These are phyloP conservation scores for Iphiclides podalirius DNA, from an alignment of 2,888 invertebrate genomes.

Conservation along the genomic window DNA sequence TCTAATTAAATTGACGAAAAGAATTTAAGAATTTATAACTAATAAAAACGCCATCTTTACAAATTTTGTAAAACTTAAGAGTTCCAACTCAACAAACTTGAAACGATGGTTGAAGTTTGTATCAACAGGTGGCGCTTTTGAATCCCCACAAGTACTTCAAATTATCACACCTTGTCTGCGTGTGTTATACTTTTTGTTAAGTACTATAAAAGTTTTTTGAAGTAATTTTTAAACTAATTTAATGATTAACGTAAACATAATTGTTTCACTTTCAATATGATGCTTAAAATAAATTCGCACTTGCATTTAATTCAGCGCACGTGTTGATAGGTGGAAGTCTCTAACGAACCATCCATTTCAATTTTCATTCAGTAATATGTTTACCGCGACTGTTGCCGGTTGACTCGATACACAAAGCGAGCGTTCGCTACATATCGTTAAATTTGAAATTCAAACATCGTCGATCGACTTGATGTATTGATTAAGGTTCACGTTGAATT, in stretches of 20 bases:
- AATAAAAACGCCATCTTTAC: too few species aligned
- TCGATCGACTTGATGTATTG: constrained; percentile 42
- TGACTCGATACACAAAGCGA: constrained; percentile 30
- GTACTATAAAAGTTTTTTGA: too few species aligned
- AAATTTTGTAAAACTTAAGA: too few species aligned
- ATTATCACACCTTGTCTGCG: too few species aligned
- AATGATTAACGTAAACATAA: not conserved
- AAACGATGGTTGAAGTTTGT: too few species aligned
- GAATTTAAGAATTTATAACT: too few species aligned
- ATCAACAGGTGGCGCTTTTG: too few species aligned
- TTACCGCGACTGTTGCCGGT: constrained; percentile 36
- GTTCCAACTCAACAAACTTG: too few species aligned
- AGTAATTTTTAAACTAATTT: too few species aligned
- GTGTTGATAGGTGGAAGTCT: constrained; percentile 1
- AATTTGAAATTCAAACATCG: constrained; percentile 36
- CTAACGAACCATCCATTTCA: constrained; percentile 18
- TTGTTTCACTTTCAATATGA: not conserved
- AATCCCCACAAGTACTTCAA: too few species aligned
- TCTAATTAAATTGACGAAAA: too few species aligned
- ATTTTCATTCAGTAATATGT: constrained; percentile 36
- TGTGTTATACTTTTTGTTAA: too few species aligned
- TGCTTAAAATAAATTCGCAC: not conserved
- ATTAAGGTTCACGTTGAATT: constrained; percentile 39
- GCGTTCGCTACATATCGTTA: constrained; percentile 31
- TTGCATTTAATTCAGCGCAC: not conserved